Evolutionary conservation across 2,888 invertebrate species (phyloP), one percentile per base, ranked within the genome.

Genomic region (Hoplodrina ambigua): DNA sequence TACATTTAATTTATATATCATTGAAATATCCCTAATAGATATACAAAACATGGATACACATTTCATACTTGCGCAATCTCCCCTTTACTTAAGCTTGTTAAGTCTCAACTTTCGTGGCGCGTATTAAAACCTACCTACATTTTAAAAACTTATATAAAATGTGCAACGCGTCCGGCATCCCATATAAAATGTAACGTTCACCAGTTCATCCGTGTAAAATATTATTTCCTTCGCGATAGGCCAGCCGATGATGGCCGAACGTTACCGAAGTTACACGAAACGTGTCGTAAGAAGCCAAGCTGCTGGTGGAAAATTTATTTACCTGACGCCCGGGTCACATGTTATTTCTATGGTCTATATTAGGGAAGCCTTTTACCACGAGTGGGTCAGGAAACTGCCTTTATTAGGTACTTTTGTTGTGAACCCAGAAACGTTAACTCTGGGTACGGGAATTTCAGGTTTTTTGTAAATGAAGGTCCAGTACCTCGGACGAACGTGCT

Each of bases 311-410:
- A 75, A 66, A 84, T 69, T 71, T 82, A 82, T 86, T 75, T 80
- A 83, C 81, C 75, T 84, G 81, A 69, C 64, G 65, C 53, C 67
- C 61, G 83, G 75, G 74, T 78, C 75, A 75, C 80, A 75, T 76
- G 73, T 81, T 84, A 86, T 77, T 81, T 80, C 67, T 82, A 80
- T 75, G 79, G 76, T 69, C 69, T 80, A 72, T 86, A 83, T 87
- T 82, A 83, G 75, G 79, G 67, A 78, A 84, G 80, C 81, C 81
- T 86, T 86, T 87, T 85, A 80, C 76, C 73, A 69, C 61, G 71
- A 84, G 74, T 76, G 78, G 78, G 75, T 80, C 81, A 80, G 78
- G 70, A 82, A 81, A 85, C 81, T 83, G 74, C 78, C 75, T 79
- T 69, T 83, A 82, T 82, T 86, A 82, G 73, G 66, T 61, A 65